A percentile compares a stretch with the other conserved stretches of the same genome.
Conservation (phyloP, 2,888 invertebrate genomes). For the Allolobophora icterica region DNA sequence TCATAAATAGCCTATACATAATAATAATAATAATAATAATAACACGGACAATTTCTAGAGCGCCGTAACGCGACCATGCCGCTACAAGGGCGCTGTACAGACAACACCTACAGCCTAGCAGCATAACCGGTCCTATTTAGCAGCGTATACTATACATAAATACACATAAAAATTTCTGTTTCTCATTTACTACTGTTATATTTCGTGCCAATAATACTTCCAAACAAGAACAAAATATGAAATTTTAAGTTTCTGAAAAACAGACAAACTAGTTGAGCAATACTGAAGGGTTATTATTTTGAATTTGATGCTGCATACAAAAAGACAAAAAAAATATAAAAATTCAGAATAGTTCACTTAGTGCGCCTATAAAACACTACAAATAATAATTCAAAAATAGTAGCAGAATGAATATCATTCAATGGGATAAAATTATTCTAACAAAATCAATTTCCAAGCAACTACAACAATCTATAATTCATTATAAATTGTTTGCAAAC, state of each 20-base stretch:
- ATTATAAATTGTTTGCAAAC: too few species aligned
- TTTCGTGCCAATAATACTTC: neutral
- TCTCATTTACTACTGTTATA: neutral
- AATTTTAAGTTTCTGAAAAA: neutral
- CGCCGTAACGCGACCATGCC: too few species aligned
- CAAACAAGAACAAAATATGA: neutral
- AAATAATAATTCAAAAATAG: neutral
- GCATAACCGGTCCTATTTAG: too few species aligned
- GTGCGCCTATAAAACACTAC: too few species aligned
- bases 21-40: too few species aligned
- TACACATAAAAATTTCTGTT: neutral
- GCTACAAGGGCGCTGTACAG: too few species aligned
- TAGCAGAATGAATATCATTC: neutral
- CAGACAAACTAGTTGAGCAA: neutral
- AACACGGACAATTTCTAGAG: too few species aligned
- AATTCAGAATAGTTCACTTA: neutral
- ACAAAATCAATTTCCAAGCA: neutral
- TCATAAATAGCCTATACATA: too few species aligned
- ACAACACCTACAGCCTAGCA: too few species aligned
- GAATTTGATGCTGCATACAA: neutral
- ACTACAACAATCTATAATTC: neutral
- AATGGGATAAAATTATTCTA: neutral
- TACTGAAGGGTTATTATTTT: neutral
- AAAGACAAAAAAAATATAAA: neutral
- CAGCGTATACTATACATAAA: too few species aligned